Evolutionary conservation across 1,140 invertebrate species (phyloP), one percentile per base, ranked within the genome.

Genomic region (Brevipalpus yothersi): DNA sequence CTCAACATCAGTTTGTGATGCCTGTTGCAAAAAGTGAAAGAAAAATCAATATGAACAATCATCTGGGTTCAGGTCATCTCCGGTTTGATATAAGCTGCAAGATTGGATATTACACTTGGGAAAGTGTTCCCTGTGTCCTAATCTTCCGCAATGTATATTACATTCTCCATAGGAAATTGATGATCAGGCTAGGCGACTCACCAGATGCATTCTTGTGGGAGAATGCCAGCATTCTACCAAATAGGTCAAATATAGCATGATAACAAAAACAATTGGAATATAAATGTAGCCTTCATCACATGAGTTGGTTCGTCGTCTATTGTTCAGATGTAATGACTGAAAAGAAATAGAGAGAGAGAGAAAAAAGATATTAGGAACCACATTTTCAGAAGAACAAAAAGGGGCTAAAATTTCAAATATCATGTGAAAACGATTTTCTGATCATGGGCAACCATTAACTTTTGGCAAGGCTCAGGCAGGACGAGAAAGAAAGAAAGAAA

Each of bases 221-320:
- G 74, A 83, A 66, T 88, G 83, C 72, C 83, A 88, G 67, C 84
- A 87, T 69, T 88, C 85, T 58, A 86, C 82, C 64, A 88, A 71
- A 70, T 88, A 88, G 9, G 86, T 80, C 53, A 87, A 70, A 70
- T 87, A 88, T 12, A 87, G 73, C 68, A 85, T 80, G 19, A 82
- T 75, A 65, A 84, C 80, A 67, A 86, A 84, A 12, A 82, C 83
- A 21, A 86, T 78, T 4, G 84, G 84, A 61, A 87, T 83, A 71
- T 86, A 86, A 61, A 85, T 78, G 72, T 86, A 86, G n/a, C 82
- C 83, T 57, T 85, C 82, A 64, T 84, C 82, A 70, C 84, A 87
- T 1, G 84, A 82, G 60, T 55, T 63, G 41, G 58, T 63, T 19
- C 42, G 62, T 42, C 60, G 60, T 59, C 53, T 61, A 58, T 75